Evolutionary conservation across 1,140 invertebrate species (phyloP).

Genomic region (Halesus radiatus): DNA sequence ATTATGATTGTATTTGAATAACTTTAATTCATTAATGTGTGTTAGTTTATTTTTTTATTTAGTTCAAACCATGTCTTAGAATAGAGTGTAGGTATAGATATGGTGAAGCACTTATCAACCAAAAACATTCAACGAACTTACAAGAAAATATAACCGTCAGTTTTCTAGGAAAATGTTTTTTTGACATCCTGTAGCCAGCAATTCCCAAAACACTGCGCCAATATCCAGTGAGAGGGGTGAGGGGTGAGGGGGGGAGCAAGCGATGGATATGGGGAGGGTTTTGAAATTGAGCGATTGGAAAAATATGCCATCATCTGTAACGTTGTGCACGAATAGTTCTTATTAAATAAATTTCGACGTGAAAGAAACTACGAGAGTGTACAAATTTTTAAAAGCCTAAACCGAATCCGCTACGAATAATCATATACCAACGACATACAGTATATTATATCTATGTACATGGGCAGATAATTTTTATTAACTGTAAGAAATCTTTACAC

Average conservation of each 20-base stretch:
- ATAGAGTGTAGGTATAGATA: too few relatives aligned
- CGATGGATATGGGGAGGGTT: not conserved
- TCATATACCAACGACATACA: too few relatives aligned
- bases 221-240: not conserved
- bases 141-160: not conserved
- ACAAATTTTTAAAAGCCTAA: too few relatives aligned
- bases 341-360: slow-evolving; percentile 5
- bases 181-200: not conserved
- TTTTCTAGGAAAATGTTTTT: not conserved
- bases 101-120: too few relatives aligned
- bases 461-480: too few relatives aligned
- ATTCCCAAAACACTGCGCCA: not conserved
- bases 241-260: not conserved
- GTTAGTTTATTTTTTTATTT: too few relatives aligned
- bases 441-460: too few relatives aligned
- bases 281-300: slow-evolving; percentile 5
- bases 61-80: too few relatives aligned
- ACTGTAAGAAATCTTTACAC: too few relatives aligned
- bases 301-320: not conserved
- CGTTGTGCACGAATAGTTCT: not conserved
- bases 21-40: too few relatives aligned
- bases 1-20: too few relatives aligned
- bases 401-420: too few relatives aligned
- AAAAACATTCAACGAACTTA: not conserved
- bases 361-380: not conserved